phyloP scores from a whole-genome alignment of 2,797 vertebrate species.

The Labroides dimidiatus region DNA sequence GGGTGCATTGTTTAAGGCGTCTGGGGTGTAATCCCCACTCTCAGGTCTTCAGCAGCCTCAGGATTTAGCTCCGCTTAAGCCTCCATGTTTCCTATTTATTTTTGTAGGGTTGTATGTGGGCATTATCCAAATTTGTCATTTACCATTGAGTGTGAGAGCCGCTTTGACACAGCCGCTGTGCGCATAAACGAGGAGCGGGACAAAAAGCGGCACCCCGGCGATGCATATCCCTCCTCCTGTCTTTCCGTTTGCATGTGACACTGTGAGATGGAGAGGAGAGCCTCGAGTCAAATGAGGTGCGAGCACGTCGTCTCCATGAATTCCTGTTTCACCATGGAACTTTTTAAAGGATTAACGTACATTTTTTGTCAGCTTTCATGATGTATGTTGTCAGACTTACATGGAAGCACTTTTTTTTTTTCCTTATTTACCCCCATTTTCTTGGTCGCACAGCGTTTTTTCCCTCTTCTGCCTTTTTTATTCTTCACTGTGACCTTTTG shows the following conservation, averaged over 20 bases:
- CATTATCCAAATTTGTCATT: constrained; percentile 86
- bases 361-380: constrained; percentile 82
- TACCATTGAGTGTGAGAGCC: constrained; percentile 80
- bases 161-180: constrained; percentile 79
- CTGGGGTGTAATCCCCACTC: constrained; percentile 82
- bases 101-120: constrained; percentile 75
- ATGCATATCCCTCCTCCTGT: constrained; percentile 68
- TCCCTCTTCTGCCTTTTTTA: constrained; percentile 12
- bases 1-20: constrained; percentile 85
- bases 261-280: constrained; percentile 74
- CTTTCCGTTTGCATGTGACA: constrained; percentile 70
- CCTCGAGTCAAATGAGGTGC: constrained; percentile 79
- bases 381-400: constrained; percentile 79
- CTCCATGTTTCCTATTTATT: constrained; percentile 83
- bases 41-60: constrained; percentile 80
- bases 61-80: constrained; percentile 84
- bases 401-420: constrained; percentile 41
- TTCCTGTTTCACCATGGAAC: constrained; percentile 78
- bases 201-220: constrained; percentile 73
- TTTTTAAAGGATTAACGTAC: constrained; percentile 71
- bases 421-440: constrained; percentile 27
- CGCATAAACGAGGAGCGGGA: constrained; percentile 69
- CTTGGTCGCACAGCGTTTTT: constrained; percentile 16
- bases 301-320: constrained; percentile 74
- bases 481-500: constrained; percentile 80